Evolutionary conservation across 2,888 invertebrate genomes (phyloP).

Genomic region (Apamea sordens): DNA sequence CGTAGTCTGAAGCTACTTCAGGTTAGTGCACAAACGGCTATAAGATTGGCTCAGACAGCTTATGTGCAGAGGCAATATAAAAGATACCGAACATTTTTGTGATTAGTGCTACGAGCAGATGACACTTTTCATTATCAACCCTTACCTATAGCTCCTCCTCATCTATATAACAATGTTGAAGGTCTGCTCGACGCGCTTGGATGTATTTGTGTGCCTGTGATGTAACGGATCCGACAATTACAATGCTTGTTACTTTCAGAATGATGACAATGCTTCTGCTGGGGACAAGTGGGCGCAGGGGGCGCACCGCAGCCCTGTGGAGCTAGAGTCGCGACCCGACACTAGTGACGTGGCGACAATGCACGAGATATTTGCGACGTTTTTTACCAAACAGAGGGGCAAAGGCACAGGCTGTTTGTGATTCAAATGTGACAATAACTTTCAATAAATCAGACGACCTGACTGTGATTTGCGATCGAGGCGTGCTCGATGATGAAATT

Average conservation of each 20-base stretch:
- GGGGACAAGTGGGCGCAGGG: constrained; percentile 32
- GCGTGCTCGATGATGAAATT: background rate
- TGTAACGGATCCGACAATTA: constrained; percentile 26
- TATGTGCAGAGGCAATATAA: background rate
- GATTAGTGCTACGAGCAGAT: background rate
- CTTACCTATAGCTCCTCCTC: background rate
- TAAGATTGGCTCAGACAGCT: background rate
- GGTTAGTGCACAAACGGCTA: background rate
- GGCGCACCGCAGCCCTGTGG: constrained; percentile 13
- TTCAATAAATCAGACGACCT: background rate
- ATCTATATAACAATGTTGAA: constrained; percentile 6
- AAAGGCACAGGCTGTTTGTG: background rate
- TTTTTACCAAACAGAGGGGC: constrained; percentile 11
- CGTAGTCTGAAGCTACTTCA: background rate
- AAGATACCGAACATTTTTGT: too few relatives aligned
- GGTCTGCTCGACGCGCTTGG: background rate
- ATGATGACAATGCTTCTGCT: constrained; percentile 18
- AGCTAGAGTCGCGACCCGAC: background rate
- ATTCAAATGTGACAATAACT: constrained; percentile 8
- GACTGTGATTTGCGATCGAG: background rate
- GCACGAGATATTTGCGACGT: background rate
- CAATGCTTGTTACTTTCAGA: constrained; percentile 22
- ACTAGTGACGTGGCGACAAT: background rate
- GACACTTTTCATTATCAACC: background rate
- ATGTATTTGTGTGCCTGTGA: background rate